Evolutionary conservation across 2,113 vertebrate genomes (phyloP), one percentile per base, ranked within the genome.

Genomic region (Pelmatolapia mariae): DNA sequence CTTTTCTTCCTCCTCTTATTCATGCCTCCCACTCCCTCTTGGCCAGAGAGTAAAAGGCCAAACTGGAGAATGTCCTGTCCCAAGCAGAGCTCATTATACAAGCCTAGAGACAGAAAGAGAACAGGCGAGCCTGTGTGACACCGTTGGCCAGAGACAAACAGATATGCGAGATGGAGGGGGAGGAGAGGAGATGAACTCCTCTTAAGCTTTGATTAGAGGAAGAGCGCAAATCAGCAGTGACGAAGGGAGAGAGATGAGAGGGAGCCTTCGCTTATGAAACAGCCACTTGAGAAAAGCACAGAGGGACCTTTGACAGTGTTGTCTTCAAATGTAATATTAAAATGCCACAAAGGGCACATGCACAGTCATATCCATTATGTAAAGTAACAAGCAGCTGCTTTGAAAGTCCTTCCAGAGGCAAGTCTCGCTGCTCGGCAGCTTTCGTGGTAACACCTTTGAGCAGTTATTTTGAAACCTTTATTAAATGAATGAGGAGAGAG

Each of bases 41-140:
- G 88, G 88, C 89, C 78, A 43, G 29, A 24, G 79, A 91, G 83
- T 84, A 94, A 92, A 78, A 94, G 91, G 91, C 87, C 93, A 93
- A 86, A 82, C 36, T 78, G 86, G 89, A 83, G 89, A 92, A 91
- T 85, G 90, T 68, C 73, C 86, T 11, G 36, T 90, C 89, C 90
- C 71, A 61, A 89, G 84, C 89, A 91, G 81, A 90, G 87, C 91
- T 94, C 93, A 93, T 94, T 95, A 91, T 40, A 89, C 87, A 86
- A 63, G 85, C 52, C 83, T 52, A 53, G 81, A 87, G 81, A 89
- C 83, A 76, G 81, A 84, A 10, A 19, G 84, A 93, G 94, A 94
- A 95, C 93, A 94, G 93, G 91, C 61, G 82, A 91, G 85, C 80
- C 90, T 91, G 91, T 94, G 93, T 91, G 91, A 86, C 85, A 79